Base-by-base conservation (phyloP, 2,888 invertebrate species). In the Eupeodes luniger region DNA sequence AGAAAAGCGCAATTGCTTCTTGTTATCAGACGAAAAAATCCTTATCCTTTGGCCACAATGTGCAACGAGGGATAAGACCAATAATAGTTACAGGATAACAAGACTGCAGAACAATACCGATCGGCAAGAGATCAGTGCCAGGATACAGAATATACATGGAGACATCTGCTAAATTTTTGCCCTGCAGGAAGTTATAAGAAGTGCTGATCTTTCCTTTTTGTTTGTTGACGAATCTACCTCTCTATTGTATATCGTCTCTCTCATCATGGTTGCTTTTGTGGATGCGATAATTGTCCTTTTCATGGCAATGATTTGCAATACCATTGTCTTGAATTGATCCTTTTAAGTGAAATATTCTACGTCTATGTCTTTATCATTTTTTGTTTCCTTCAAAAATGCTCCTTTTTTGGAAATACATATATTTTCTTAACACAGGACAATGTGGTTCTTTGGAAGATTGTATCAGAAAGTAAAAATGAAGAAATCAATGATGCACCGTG, bases 1-100 rank as follows among this genome's bases (percentile, higher is more conserved):
- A 70, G 64, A 87, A 87, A 87, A 87, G 87, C 70, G 87, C 87
- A 87, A 87, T 87, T 84, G 87, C 87, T 87, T 84, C 87, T 87
- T 87, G 80, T 87, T 84, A 87, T 76, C 51, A 55, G n/a, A 57
- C 36, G 69, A 3, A 36, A 78, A 57, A 36, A 72, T 53, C 53
- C 66, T 62, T 40, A 81, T 81, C 66, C 62, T 67, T 61, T 72
- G 59, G 72, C 66, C 49, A 74, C 77, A 77, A 70, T 82, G 51
- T 69, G 62, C 85, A 40, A 57, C 70, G 53, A 83, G 67, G 83
- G 80, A 87, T 88, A 85, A 88, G 78, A 77, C 74, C 81, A 76
- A 81, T 88, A 84, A 85, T 85, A 75, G 88, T 66, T 88, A 81
- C 81, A 85, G 85, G 88, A 84, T 88, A 88, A 88, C 85, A 85